Evolutionary conservation across 2,888 invertebrate genomes (phyloP), one percentile per base, ranked within the genome.

Genomic region (Himalopsyche anomala): DNA sequence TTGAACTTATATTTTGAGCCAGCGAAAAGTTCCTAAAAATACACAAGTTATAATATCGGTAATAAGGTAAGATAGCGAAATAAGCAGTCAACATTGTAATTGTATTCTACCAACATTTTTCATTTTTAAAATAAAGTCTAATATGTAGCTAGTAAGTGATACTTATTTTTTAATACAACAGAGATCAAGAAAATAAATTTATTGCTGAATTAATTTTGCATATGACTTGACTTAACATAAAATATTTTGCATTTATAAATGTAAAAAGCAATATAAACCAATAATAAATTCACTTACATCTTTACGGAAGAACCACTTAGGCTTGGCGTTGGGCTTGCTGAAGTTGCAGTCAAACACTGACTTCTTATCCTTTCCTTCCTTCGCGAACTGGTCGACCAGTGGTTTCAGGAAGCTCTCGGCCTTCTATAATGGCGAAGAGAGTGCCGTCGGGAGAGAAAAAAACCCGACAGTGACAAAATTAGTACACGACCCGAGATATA

Each of bases 1-100:
- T 96, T 96, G 92, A 99, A 97, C 92, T 99, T 99, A 92, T 97
- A 99, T 92, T 99, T 99, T 86, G 98, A 96, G 89, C 99, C 98
- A 88, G 97, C 95, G 93, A 99, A 99, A 83, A 99, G 94, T 94
- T 99, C 99, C 97, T 98, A 90, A 40, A 90, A 90, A 89, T 80
- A 84, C 8, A 84, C n/a, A 74, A 42, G 19, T 56, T 6, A n/a
- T 0, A 51, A 15, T 51, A 1, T 51, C 12, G 51, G 12, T 15
- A 51, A 51, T 51, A 11, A 11, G 11, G 45, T 45, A 45, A 45
- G 6, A 55, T 55, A 5, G n/a, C 55, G 5, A n/a, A 15, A 55
- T 15, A 17, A 56, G 19, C n/a, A 55, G 55, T 55, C 11, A 12
- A n/a, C 6, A 55, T 55, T 12, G 55, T 12, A 55, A 8, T 2